These are phyloP conservation scores for Mungos mungo DNA, from an alignment of 2,113 vertebrate species.

Conservation along the genomic window DNA sequence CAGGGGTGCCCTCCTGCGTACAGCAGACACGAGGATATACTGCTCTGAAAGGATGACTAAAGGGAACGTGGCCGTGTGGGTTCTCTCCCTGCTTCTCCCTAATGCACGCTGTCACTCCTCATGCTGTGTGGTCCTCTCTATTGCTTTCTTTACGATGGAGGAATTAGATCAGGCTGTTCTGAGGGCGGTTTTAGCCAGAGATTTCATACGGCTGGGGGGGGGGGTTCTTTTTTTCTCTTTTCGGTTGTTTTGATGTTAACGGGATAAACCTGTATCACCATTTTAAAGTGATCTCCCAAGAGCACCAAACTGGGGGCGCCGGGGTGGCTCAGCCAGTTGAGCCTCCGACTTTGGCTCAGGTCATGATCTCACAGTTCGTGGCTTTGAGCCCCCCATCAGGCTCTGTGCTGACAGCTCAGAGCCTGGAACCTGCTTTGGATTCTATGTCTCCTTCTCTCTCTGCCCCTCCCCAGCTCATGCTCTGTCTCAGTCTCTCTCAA, in stretches of 20 bases:
- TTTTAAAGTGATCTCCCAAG: not conserved
- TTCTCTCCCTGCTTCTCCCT: not conserved
- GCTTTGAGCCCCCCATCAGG: too few relatives aligned
- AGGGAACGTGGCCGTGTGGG: fast-evolving
- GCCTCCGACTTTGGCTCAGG: too few relatives aligned
- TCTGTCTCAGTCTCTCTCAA: too few relatives aligned
- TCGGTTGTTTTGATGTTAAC: not conserved
- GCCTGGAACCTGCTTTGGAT: too few relatives aligned
- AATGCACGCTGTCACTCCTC: not conserved
- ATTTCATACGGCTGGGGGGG: not conserved
- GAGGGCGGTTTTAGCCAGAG: not conserved
- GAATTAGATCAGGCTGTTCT: not conserved
- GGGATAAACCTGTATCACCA: not conserved
- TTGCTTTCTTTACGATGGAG: not conserved
- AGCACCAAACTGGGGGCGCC: too few relatives aligned
- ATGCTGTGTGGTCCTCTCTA: not conserved
- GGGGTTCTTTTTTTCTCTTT: not conserved
- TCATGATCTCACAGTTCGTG: too few relatives aligned
- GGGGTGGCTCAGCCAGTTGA: too few relatives aligned
- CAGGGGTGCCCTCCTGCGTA: not conserved
- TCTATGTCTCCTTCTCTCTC: too few relatives aligned
- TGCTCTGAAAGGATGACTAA: not conserved
- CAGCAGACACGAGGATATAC: not conserved
- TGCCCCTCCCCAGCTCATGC: too few relatives aligned
- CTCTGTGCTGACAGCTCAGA: too few relatives aligned